Evolutionary conservation across 2,797 vertebrate species (phyloP), one percentile per base, ranked within the genome.

Genomic region (Acipenser transmontanus): DNA sequence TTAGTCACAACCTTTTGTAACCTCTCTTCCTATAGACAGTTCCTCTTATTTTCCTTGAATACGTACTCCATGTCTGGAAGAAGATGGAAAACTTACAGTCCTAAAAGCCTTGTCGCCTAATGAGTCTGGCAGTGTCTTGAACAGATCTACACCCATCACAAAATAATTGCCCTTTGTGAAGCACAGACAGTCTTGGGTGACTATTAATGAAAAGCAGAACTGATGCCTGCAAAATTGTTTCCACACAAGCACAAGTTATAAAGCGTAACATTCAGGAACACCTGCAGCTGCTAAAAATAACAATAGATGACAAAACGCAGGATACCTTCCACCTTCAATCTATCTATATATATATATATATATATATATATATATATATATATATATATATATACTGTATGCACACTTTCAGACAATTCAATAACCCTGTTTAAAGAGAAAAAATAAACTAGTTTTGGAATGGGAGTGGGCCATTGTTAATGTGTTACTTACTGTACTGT

Each of bases 121-220:
- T 61, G 20, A 61, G 60, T 47, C 60, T 61, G 60, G 60, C 17
- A 61, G 34, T 34, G 60, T 87, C 63, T 90, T 88, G 81, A 86
- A 86, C 84, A 83, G 87, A 86, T 82, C 80, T 71, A 73, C 88
- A 77, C 84, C 85, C 88, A 87, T 87, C 81, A 81, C 90, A 91
- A 89, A 81, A 87, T 84, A 86, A 83, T 84, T 59, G 66, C 78
- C 82, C 79, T 87, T 84, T 83, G 88, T 85, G 76, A 84, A 85
- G 77, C 81, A 78, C 85, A 88, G 60, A 79, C 77, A 78, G 78
- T 81, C 76, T 79, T 76, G 80, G 77, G 73, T 88, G 89, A 79
- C 83, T 76, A 88, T 86, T 92, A 92, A 91, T 89, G 89, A 89
- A 90, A 91, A 90, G 82, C 89, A 92, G 89, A 64, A 85, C 83